A percentile compares a stretch with the other conserved stretches of the same genome.
phyloP scores from a whole-genome alignment of 1,140 invertebrate species.

The Aphis gossypii region DNA sequence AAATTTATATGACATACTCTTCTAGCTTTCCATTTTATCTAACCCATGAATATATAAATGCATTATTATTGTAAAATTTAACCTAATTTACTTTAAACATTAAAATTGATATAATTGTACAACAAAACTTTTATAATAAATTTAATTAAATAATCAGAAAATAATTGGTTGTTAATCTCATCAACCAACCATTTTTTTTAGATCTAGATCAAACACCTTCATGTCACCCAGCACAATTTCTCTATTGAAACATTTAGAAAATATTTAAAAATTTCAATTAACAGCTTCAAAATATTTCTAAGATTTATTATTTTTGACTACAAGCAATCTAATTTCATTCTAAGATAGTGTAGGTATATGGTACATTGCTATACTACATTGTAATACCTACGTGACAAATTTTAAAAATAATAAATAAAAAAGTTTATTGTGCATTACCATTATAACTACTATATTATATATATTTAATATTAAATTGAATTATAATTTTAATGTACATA shows the following conservation, averaged over 20 bases:
- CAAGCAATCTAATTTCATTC: neutral
- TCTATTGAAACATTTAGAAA: neutral
- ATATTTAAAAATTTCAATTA: too few relatives aligned
- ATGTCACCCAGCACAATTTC: neutral
- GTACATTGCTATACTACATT: neutral
- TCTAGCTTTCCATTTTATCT: too few relatives aligned
- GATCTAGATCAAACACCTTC: neutral
- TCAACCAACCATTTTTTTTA: neutral
- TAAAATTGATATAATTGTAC: too few relatives aligned
- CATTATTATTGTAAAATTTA: too few relatives aligned
- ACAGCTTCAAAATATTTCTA: too few relatives aligned
- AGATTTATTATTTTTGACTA: neutral
- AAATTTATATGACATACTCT: too few relatives aligned
- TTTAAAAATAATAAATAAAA: neutral
- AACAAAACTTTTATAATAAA: too few relatives aligned
- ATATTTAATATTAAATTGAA: neutral
- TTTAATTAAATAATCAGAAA: too few relatives aligned
- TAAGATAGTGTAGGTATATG: neutral
- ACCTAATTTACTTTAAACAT: too few relatives aligned
- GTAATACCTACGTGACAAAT: neutral
- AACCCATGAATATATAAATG: too few relatives aligned
- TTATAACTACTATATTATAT: neutral
- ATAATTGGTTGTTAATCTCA: too few relatives aligned
- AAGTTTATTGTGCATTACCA: too few relatives aligned
- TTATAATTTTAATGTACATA: neutral